Evolutionary conservation across 2,888 invertebrate genomes (phyloP), one percentile per base, ranked within the genome.

Genomic region (Patella pellucida): DNA sequence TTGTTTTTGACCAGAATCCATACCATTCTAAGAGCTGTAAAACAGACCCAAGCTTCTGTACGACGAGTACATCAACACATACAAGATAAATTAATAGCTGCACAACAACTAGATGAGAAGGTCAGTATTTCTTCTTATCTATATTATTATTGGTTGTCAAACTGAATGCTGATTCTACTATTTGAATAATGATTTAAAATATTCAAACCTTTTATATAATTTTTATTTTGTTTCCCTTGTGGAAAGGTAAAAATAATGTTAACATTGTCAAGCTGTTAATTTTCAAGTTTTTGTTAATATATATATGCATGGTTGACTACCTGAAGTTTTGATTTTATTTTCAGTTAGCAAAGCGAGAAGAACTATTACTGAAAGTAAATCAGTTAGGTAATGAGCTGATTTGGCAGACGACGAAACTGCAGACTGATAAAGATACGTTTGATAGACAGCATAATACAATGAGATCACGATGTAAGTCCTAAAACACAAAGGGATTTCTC

Each of bases 351-450:
- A 80, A 85, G 68, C 75, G 85, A 73, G 91, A 91, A 79, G 82
- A 87, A 68, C 78, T 88, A 19, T 77, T 86, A 69, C 79, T 89
- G 71, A 84, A 85, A 70, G 86, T 89, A 52, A 79, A 85, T 50
- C 87, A 89, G 79, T 79, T 90, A 31, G 81, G 85, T 51, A 81
- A 79, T 68, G 90, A 91, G 72, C 78, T 90, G 5, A 76, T 83
- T 15, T 88, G 87, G 84, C 88, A 89, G 74, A 85, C 85, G 31
- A 79, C 82, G 82, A 92, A 93, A 82, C 92, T 95, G 81, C 95
- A 94, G 90, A 93, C 94, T 86, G 93, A 92, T 85, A 93, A 94
- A 81, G 92, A 93, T 67, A 92, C 92, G 74, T 88, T 95, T 71
- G 93, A 93, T 56, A 82, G 79, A 54, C 75, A 79, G 52, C 79